These are phyloP conservation scores for Fundulus diaphanus DNA, from an alignment of 2,797 vertebrate genomes.

Conservation along the genomic window DNA sequence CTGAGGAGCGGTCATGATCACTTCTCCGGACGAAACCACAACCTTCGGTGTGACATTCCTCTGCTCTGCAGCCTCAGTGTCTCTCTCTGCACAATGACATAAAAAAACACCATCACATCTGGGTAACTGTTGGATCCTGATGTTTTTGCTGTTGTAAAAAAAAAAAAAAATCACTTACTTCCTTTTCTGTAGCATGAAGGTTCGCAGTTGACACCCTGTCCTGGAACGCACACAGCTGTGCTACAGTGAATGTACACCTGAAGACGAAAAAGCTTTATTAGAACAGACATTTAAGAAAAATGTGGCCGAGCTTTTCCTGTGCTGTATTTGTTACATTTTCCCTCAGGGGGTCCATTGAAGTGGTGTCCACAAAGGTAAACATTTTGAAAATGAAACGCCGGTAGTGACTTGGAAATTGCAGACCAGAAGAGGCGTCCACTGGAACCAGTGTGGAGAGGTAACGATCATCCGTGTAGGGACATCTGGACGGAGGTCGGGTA, in stretches of 20 bases:
- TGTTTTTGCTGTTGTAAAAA: constrained; percentile 1
- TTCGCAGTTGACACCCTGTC: constrained; percentile 33
- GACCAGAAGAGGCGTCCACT: constrained; percentile 33
- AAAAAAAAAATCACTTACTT: constrained; percentile 58
- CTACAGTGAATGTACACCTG: constrained; percentile 73
- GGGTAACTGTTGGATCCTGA: background rate
- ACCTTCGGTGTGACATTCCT: constrained; percentile 3
- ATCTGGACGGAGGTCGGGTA: constrained; percentile 49
- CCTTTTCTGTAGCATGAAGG: constrained; percentile 47
- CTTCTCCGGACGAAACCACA: constrained; percentile 53
- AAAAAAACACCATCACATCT: constrained; percentile 29
- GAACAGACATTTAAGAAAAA: too few relatives aligned
- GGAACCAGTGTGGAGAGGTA: constrained; percentile 62
- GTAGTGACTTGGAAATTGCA: constrained; percentile 66
- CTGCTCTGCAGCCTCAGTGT: background rate
- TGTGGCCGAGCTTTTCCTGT: background rate
- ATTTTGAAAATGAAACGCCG: constrained; percentile 69
- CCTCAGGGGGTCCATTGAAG: constrained; percentile 9
- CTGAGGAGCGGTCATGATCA: constrained; percentile 26
- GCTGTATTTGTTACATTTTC: constrained; percentile 29
- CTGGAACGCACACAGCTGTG: constrained; percentile 62
- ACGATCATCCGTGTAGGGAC: constrained; percentile 63
- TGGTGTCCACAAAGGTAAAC: constrained; percentile 72
- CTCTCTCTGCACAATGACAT: constrained; percentile 59
- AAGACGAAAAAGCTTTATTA: background rate